These are phyloP conservation scores for Tychaedon coryphoeus DNA, from an alignment of 2,113 vertebrate species.

Conservation along the genomic window DNA sequence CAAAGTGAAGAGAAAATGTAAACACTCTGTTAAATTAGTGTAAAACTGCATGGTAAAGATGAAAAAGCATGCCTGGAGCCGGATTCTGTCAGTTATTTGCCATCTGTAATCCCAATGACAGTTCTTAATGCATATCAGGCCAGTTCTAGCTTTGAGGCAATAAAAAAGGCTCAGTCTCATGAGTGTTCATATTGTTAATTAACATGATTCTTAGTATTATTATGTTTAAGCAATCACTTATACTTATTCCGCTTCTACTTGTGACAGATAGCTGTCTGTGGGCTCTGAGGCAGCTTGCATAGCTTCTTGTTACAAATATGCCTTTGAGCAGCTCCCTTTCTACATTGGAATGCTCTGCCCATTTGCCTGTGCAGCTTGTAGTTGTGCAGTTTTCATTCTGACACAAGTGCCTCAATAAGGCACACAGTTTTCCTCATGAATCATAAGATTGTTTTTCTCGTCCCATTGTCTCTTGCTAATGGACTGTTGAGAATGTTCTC, in stretches of 20 bases:
- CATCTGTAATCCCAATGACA: not conserved
- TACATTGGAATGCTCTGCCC: not conserved
- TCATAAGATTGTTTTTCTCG: not conserved
- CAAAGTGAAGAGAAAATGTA: constrained; percentile 10
- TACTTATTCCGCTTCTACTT: not conserved
- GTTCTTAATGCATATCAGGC: not conserved
- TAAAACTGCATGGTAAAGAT: not conserved
- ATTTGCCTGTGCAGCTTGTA: not conserved
- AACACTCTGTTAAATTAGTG: constrained; percentile 34
- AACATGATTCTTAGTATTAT: not conserved
- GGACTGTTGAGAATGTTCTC: not conserved
- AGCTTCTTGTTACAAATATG: not conserved
- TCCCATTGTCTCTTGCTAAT: not conserved
- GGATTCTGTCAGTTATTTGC: constrained; percentile 39
- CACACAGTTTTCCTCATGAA: not conserved
- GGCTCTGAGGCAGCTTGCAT: not conserved
- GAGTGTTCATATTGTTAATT: constrained; percentile 6
- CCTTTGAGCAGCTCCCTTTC: not conserved
- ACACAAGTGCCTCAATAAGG: not conserved
- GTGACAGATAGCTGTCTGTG: not conserved
- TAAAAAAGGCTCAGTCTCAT: not conserved
- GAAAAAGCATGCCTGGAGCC: constrained; percentile 20
- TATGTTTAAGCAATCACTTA: constrained; percentile 19
- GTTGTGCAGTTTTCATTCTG: not conserved
- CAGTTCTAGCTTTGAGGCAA: constrained; percentile 14